Evolutionary conservation across 2,797 vertebrate genomes (phyloP).

Genomic region (Chelidonichthys spinosus): DNA sequence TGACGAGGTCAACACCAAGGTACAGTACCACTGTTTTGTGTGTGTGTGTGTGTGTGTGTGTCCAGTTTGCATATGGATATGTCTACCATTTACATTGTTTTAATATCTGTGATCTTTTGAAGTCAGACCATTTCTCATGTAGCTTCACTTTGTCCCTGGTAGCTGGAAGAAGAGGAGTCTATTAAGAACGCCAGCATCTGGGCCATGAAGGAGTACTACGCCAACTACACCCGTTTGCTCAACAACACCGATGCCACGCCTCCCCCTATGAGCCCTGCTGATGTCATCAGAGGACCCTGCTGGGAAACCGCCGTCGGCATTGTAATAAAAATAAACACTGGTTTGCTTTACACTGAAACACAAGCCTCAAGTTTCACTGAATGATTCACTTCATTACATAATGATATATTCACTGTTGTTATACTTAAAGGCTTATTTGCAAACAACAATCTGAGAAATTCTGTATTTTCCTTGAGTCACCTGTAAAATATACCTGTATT

Average conservation of each 20-base stretch:
- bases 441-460: too few species aligned
- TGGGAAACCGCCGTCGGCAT: conserved; percentile 98
- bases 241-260: conserved; percentile 81
- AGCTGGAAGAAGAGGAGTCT: conserved; percentile 89
- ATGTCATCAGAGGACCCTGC: conserved; percentile 95
- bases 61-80: background rate
- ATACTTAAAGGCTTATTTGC: too few species aligned
- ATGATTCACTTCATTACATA: background rate
- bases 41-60: background rate
- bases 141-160: conserved; percentile 8
- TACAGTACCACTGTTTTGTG: conserved; percentile 55
- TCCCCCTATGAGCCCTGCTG: conserved; percentile 88
- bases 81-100: too few species aligned
- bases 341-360: background rate
- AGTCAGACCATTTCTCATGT: too few species aligned
- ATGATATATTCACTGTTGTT: background rate
- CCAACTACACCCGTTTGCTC: conserved; percentile 79
- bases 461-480: too few species aligned
- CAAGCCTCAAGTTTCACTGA: background rate
- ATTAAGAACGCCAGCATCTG: conserved; percentile 91
- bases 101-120: too few species aligned
- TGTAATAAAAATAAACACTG: conserved; percentile 77
- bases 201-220: conserved; percentile 88
- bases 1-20: conserved; percentile 96
- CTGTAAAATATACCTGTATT: too few species aligned